Percentiles rank a stretch among this genome's conserved stretches.
phyloP scores from a whole-genome alignment of 2,113 vertebrate genomes.

The Aspiorhynchus laticeps region DNA sequence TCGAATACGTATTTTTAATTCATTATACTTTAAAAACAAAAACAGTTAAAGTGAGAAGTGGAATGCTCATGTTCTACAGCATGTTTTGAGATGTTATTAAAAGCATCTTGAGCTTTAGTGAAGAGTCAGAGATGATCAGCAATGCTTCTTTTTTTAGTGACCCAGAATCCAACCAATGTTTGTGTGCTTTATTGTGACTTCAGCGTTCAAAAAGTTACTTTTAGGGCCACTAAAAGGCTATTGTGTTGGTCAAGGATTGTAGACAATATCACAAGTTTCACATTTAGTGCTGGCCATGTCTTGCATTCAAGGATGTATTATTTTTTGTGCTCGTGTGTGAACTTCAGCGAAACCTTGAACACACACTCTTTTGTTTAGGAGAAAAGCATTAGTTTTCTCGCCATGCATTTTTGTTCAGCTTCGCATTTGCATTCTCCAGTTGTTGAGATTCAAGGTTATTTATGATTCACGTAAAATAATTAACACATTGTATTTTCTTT shows the following conservation, averaged over 20 bases:
- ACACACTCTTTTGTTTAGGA: not conserved
- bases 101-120: too few relatives aligned
- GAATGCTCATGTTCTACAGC: not conserved
- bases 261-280: not conserved
- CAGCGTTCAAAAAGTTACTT: not conserved
- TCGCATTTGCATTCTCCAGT: not conserved
- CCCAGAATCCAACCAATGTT: too few relatives aligned
- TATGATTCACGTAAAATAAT: not conserved
- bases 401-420: not conserved
- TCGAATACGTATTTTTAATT: not conserved
- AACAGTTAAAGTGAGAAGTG: not conserved
- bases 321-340: not conserved
- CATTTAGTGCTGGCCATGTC: not conserved
- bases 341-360: not conserved
- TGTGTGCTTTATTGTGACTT: too few relatives aligned
- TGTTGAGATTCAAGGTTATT: constrained; percentile 11
- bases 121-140: too few relatives aligned
- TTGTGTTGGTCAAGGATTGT: not conserved
- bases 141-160: too few relatives aligned
- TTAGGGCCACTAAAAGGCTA: not conserved
- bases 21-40: not conserved
- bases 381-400: not conserved
- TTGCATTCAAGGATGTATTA: not conserved
- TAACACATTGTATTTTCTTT: not conserved
- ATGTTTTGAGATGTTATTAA: too few relatives aligned